phyloP scores from a whole-genome alignment of 2,113 vertebrate genomes.

The Trematocara nigrifrons region DNA sequence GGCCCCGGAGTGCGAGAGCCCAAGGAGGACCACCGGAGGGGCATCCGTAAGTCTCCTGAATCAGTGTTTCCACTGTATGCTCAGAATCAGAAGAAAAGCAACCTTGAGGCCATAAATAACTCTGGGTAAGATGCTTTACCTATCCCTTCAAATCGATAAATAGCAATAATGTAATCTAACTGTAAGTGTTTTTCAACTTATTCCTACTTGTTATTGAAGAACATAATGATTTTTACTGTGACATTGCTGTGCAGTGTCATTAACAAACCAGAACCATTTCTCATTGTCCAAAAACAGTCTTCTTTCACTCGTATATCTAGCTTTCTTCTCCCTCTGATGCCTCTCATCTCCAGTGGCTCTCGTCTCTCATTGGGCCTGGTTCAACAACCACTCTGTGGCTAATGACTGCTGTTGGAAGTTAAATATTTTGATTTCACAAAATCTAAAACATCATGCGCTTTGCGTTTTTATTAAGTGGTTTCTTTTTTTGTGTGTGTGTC shows the following conservation, averaged over 20 bases:
- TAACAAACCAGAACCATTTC: background rate
- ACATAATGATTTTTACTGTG: background rate
- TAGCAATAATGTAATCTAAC: background rate
- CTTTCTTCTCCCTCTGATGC: background rate
- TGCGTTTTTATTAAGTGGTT: background rate
- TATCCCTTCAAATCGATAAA: background rate
- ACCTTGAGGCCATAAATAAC: background rate
- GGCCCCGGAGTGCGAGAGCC: background rate
- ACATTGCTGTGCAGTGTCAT: background rate
- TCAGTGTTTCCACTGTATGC: background rate
- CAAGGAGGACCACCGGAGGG: background rate
- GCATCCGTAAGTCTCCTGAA: background rate
- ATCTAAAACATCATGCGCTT: background rate
- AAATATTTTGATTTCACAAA: background rate
- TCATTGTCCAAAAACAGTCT: background rate
- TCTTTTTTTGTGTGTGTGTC: background rate
- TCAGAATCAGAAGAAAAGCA: background rate
- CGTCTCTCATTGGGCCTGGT: background rate
- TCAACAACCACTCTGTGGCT: background rate
- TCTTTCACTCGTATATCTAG: background rate
- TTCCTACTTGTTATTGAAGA: background rate
- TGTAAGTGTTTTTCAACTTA: background rate
- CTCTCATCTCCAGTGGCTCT: constrained; percentile 17
- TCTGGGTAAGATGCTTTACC: background rate
- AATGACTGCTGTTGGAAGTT: background rate